Base-by-base conservation (phyloP, 2,113 vertebrate species). In the Callithrix jacchus region DNA sequence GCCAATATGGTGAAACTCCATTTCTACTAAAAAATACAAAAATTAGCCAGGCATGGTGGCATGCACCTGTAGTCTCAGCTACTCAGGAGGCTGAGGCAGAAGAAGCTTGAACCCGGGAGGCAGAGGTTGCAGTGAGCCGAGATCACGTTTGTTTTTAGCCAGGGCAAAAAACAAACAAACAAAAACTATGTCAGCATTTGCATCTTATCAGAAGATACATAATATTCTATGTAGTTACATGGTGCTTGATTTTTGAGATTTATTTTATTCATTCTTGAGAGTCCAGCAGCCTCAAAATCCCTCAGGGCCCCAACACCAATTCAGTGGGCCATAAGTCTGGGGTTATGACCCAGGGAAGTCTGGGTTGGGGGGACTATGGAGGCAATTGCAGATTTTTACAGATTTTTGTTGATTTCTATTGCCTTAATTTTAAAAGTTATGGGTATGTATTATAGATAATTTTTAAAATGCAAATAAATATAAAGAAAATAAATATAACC, bases 181-280 rank as follows among this genome's bases (percentile, higher is more conserved):
- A 52, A 79, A 93, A 96, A 54, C 74, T 70, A 92, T 68, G 77
- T 64, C 66, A 73, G 83, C 68, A 70, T 95, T 95, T 93, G 79
- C 49, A 93, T 93, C 82, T 83, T 87, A 61, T 68, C 76, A 89
- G 52, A 87, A 70, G 56, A 42, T 49, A 96, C 49, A n/a, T 92
- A 49, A 82, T 35, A 52, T 61, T 92, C 61, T 71, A 47, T 6
- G 3, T 88, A n/a, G 45, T 84, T 61, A 92, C 14, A 61, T 73
- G 40, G 81, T 88, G 18, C 8, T 79, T 80, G n/a, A 45, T 56
- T 76, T 35, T 49, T 49, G 42, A 93, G n/a, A 83, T 90, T 70
- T 97, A n/a, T 70, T 77, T 66, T 93, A 45, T 52, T 95, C 32
- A 49, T 81, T 92, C 40, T 89, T 76, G 81, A 71, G 61, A 90